Base-by-base conservation (phyloP, 2,888 invertebrate genomes). In the Prosapia bicincta region DNA sequence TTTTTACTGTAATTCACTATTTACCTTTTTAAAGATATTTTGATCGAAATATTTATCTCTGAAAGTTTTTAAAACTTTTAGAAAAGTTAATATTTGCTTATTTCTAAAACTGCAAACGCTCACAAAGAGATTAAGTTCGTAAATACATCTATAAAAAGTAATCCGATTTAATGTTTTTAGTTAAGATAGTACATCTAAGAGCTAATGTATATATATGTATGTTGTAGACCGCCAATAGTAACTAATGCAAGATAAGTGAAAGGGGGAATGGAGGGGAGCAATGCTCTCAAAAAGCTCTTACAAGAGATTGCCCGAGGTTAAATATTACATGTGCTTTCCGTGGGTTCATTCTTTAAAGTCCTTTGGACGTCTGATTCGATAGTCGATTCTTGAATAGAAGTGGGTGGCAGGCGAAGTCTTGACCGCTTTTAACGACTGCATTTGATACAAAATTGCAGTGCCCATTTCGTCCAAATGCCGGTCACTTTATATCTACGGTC, bases 231-330 rank as follows among this genome's bases (percentile, higher is more conserved):
- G 54, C 54, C 54, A 54, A 54, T 54, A 54, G 54, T 54, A 54
- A 68, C 73, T 69, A 73, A 73, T 73, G 68, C 69, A 68, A 73
- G 68, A 43, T 68, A 68, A 73, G 68, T 68, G 68, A 43, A 71
- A 67, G 65, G 72, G 65, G 26, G 70, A 69, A 30, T 28, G 73
- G 66, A 66, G 72, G 76, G 76, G 70, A 65, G 76, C 76, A 76
- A 76, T 76, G 68, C 76, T 73, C 76, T 73, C 73, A 73, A 72
- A 76, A 76, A 72, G 72, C 76, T 76, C 76, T 76, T 76, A 76
- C 72, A 76, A 76, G 72, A 76, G 76, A 76, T 76, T 76, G 76
- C 72, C 71, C 71, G 43, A 20, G 54, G 54, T 54, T 54, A 54
- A 54, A 54, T 54, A 54, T 54, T 54, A 54, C 54, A 54, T 54